phyloP scores from a whole-genome alignment of 2,113 vertebrate species.

The Scolopax mira region DNA sequence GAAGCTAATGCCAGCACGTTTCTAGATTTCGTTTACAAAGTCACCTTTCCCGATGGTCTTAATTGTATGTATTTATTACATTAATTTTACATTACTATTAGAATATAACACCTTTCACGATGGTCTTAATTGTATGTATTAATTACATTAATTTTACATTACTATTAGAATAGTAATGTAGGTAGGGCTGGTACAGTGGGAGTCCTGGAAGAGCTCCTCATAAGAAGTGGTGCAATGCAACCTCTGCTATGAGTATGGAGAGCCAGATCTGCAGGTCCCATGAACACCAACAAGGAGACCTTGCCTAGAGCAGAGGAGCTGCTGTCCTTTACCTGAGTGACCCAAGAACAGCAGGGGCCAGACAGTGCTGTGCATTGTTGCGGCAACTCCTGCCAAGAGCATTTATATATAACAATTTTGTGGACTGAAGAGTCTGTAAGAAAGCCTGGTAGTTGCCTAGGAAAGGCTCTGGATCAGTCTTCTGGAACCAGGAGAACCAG shows the following conservation, averaged over 20 bases:
- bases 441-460: background rate
- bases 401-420: background rate
- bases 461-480: background rate
- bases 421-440: background rate
- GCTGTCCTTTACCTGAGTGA: background rate
- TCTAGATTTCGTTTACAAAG: background rate
- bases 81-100: too few relatives aligned
- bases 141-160: too few relatives aligned
- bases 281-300: background rate
- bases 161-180: background rate
- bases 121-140: background rate
- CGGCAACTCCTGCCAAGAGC: background rate
- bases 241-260: background rate
- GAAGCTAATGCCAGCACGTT: background rate
- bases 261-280: background rate
- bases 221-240: background rate
- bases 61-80: too few relatives aligned
- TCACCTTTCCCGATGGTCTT: background rate
- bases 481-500: background rate
- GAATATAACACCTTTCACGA: background rate
- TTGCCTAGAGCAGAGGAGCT: background rate
- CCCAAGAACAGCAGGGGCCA: background rate
- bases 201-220: background rate
- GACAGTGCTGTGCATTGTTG: background rate
- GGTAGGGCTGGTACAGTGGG: accelerated